phyloP scores from a whole-genome alignment of 1,140 invertebrate species.

The Drosophila takahashii region DNA sequence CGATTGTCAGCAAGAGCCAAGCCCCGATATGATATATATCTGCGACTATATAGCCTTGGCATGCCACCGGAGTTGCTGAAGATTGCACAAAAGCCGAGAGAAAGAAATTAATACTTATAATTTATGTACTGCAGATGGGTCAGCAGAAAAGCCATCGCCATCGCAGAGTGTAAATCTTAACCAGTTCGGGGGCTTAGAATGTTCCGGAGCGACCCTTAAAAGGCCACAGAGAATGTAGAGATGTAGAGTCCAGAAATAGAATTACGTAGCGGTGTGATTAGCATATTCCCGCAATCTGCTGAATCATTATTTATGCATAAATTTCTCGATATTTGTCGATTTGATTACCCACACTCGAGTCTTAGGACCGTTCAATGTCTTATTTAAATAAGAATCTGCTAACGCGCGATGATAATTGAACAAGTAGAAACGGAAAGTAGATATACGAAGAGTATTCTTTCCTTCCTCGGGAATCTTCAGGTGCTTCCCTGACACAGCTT shows the following conservation, averaged over 20 bases:
- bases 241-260: constrained; percentile 9
- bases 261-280: constrained; percentile 22
- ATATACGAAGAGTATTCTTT: not conserved
- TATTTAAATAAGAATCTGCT: constrained; percentile 20
- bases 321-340: constrained; percentile 16
- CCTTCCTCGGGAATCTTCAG: not conserved
- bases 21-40: constrained; percentile 1
- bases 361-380: not conserved
- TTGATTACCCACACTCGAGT: constrained; percentile 11
- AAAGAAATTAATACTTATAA: not conserved
- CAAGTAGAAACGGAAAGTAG: constrained; percentile 28
- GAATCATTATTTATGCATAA: constrained; percentile 40
- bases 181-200: not conserved
- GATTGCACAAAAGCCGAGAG: constrained; percentile 16
- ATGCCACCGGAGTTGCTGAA: constrained; percentile 25
- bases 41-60: constrained; percentile 18
- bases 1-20: constrained; percentile 15
- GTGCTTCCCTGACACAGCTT: not conserved
- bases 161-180: not conserved
- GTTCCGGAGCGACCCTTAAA: constrained; percentile 10
- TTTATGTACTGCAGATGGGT: constrained; percentile 18
- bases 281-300: constrained; percentile 30
- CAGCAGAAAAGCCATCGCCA: constrained; percentile 21
- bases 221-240: not conserved
- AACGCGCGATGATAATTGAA: constrained; percentile 11